A percentile compares a stretch with the other conserved stretches of the same genome.
Evolutionary conservation across 1,140 invertebrate genomes (phyloP).

Genomic region (Physella acuta): DNA sequence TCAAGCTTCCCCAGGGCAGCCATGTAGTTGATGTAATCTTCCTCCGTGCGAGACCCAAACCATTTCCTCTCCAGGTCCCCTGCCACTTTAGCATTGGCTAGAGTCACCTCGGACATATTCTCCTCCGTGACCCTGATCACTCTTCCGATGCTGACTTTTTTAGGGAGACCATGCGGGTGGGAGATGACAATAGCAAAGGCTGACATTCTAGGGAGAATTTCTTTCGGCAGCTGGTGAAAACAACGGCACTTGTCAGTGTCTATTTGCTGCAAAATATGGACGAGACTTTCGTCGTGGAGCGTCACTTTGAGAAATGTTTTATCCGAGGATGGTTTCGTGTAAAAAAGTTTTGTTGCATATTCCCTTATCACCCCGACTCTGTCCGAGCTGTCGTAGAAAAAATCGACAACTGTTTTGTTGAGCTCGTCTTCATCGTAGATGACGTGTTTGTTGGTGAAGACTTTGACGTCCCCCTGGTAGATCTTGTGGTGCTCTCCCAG

Average conservation of each 20-base stretch:
- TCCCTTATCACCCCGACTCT: conserved; percentile 5
- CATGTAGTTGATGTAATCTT: conserved; percentile 13
- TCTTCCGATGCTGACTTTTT: conserved; percentile 14
- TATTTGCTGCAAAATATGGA: conserved; percentile 2
- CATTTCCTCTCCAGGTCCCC: background rate
- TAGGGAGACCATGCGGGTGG: conserved; percentile 15
- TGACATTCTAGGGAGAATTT: background rate
- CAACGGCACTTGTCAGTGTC: background rate
- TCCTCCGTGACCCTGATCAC: conserved; percentile 3
- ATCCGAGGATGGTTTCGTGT: conserved; percentile 13
- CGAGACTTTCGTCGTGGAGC: conserved; percentile 3
- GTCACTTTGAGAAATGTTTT: conserved; percentile 22
- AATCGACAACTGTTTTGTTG: conserved; percentile 1
- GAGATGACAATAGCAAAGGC: conserved; percentile 15
- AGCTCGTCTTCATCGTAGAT: conserved; percentile 19
- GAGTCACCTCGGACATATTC: conserved; percentile 15
- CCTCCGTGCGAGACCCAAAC: conserved; percentile 7
- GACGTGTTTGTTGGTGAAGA: conserved; percentile 21
- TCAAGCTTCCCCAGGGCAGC: background rate
- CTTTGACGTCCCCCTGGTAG: conserved; percentile 14
- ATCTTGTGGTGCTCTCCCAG: conserved; percentile 1
- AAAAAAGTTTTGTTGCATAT: conserved; percentile 15
- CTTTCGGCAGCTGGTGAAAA: background rate
- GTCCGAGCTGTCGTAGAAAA: conserved; percentile 13
- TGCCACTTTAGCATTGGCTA: conserved; percentile 8